Percentiles rank a stretch among this genome's conserved stretches.
Evolutionary conservation across 2,797 vertebrate species (phyloP).

Genomic region (Columba guinea): DNA sequence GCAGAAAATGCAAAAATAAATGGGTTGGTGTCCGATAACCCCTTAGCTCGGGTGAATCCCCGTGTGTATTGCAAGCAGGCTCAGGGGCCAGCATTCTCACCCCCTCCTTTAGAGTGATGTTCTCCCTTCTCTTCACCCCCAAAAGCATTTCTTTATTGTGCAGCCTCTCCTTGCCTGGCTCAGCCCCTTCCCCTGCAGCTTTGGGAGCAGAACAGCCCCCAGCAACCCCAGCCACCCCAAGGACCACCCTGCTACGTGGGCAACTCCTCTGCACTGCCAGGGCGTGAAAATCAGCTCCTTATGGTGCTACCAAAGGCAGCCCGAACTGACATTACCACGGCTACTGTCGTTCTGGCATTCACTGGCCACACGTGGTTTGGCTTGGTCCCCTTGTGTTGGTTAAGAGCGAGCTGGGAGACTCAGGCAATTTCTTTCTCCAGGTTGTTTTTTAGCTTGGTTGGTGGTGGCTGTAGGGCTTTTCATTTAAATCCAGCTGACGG

Average conservation of each 20-base stretch:
- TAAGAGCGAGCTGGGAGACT: background rate
- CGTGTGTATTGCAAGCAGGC: rapidly evolving
- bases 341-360: background rate
- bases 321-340: background rate
- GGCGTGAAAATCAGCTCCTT: background rate
- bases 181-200: background rate
- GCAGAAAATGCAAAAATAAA: background rate
- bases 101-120: background rate
- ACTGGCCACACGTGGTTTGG: background rate
- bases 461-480: background rate
- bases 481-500: background rate
- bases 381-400: background rate
- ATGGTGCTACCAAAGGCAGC: background rate
- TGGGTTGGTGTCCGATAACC: rapidly evolving
- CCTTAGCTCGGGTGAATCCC: background rate
- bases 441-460: background rate
- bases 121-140: background rate
- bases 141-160: background rate
- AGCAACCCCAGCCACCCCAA: background rate
- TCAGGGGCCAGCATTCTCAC: background rate
- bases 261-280: background rate
- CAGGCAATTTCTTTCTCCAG: background rate
- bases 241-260: background rate
- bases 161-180: background rate
- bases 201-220: background rate